These are phyloP conservation scores for Girardia tigrina DNA, from an alignment of 2,888 invertebrate species.

Conservation along the genomic window DNA sequence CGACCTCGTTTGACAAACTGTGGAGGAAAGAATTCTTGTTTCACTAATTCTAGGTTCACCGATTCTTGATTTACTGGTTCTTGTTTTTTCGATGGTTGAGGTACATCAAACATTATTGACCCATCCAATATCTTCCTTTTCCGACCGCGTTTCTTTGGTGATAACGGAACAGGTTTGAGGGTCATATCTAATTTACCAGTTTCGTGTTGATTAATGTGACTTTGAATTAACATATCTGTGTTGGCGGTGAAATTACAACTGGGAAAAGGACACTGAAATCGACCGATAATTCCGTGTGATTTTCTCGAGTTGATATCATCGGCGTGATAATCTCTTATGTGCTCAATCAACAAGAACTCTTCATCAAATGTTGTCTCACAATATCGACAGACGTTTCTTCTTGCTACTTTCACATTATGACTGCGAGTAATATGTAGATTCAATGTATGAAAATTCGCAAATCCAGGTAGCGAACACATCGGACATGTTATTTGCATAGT, in stretches of 20 bases:
- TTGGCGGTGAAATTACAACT: constrained; percentile 23
- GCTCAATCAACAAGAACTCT: background rate
- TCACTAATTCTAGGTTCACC: too few species aligned
- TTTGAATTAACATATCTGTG: background rate
- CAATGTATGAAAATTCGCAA: background rate
- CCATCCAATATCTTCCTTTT: background rate
- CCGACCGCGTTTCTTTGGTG: background rate
- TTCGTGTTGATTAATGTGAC: background rate
- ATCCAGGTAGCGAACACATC: background rate
- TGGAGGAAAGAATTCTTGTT: background rate
- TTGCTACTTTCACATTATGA: background rate
- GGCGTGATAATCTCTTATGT: background rate
- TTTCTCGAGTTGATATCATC: background rate
- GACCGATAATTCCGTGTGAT: background rate
- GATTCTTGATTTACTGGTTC: too few species aligned
- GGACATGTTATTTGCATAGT: constrained; percentile 16
- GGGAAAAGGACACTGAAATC: background rate
- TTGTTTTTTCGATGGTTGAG: too few species aligned
- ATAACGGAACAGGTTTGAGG: too few species aligned
- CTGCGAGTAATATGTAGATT: constrained; percentile 26
- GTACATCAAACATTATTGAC: background rate
- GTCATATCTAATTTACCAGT: background rate
- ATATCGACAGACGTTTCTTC: constrained; percentile 24
- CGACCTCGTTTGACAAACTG: constrained; percentile 13
- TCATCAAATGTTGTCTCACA: background rate